Base-by-base conservation (phyloP, 2,888 invertebrate species). In the Phortica okadai region DNA sequence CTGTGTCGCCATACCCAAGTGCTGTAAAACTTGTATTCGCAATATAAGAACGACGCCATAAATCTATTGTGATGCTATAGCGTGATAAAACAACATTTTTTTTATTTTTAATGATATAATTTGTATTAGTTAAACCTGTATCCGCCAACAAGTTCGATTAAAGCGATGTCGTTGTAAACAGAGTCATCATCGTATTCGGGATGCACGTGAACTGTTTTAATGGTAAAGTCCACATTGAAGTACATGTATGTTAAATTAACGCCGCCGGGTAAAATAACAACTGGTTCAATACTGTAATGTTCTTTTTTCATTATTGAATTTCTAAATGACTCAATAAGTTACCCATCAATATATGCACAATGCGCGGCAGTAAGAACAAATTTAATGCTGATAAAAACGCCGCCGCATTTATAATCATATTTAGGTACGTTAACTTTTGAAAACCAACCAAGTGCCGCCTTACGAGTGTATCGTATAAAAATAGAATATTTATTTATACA, bases 1-100 rank as follows among this genome's bases (percentile, higher is more conserved):
- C 84, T 8, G 90, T 91, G 84, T 89, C 91, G n/a, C 94, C 94
- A 92, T 93, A 94, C 73, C 94, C 94, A 64, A 92, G 92, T 6
- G 94, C 94, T 2, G 93, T 91, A 6, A 92, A 92, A 79, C 88
- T 89, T 14, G 82, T 82, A 73, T 87, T 86, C 14, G 87, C 82
- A 66, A 91, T 80, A 54, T 81, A 73, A 6, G 64, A 69, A 75
- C 87, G 87, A 3, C 87, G 88, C 84, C 92, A 93, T 16, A 94
- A 89, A 84, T 94, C 94, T 3, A 93, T 93, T 93, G 88, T 14
- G 33, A 41, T 6, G 16, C 44, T 41, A 10, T 33, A 45, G 10
- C 66, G 11, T 11, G 14, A 56, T 1, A 62, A 62, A 25, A 56
- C 6, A 11, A 33, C 7, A 25, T 1, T 5, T 6, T 16, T 62